Evolutionary conservation across 2,888 invertebrate species (phyloP).

Genomic region (Lasioglossum pauxillum): DNA sequence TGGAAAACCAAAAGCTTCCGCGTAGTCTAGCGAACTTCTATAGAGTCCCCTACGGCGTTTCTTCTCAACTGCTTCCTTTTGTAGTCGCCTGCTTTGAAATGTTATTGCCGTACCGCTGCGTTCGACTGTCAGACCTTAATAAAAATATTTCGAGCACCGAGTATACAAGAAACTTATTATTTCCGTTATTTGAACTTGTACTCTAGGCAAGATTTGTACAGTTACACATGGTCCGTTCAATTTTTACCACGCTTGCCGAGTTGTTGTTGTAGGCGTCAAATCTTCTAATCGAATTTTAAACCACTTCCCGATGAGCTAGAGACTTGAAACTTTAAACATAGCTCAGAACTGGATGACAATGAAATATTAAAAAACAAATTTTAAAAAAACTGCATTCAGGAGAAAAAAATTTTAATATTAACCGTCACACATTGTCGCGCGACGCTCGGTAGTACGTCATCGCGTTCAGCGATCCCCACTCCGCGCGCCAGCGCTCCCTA

Average conservation of each 20-base stretch:
- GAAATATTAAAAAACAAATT: too few species aligned
- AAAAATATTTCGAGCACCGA: neutral
- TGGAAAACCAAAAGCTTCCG: neutral
- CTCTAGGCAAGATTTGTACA: neutral
- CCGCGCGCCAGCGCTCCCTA: too few species aligned
- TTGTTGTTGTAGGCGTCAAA: too few species aligned
- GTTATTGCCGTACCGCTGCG: neutral
- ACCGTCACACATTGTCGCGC: too few species aligned
- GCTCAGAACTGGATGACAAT: too few species aligned
- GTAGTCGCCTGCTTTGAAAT: neutral
- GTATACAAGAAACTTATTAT: neutral
- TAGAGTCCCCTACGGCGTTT: neutral
- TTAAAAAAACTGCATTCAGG: too few species aligned
- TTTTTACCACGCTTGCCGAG: neutral
- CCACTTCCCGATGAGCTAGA: too few species aligned
- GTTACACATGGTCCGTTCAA: neutral
- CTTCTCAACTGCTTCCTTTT: neutral
- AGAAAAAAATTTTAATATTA: too few species aligned
- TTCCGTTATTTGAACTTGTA: neutral
- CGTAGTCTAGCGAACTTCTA: neutral
- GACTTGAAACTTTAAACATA: too few species aligned
- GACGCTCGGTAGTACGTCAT: too few species aligned
- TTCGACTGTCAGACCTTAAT: neutral
- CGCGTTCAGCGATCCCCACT: too few species aligned
- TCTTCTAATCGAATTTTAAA: too few species aligned